Evolutionary conservation across 1,140 invertebrate genomes (phyloP), one percentile per base, ranked within the genome.

Genomic region (Brachionus paranguensis): DNA sequence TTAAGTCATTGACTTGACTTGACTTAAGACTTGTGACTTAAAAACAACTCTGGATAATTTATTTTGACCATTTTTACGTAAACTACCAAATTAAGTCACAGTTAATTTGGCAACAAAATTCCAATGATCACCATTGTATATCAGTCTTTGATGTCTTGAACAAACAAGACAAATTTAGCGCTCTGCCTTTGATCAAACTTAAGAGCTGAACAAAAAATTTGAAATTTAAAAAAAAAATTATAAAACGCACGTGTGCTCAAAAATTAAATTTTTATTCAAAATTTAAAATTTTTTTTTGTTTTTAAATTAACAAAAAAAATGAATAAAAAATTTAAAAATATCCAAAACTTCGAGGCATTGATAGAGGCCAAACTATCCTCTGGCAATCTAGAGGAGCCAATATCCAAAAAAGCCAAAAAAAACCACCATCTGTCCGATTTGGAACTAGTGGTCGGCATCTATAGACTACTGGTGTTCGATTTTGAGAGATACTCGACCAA

Each of bases 321-420:
- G 53, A 20, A 27, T 60, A 60, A 60, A 45, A 74, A 74, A 43
- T 17, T 45, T 11, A 74, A 74, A 8, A 41, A 45, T 50, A 37
- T 76, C 24, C 47, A n/a, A 50, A 5, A 76, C 53, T 76, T 50
- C 14, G 72, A 76, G 27, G 43, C 17, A 76, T 53, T 76, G 43
- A 47, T 47, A 24, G 72, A 76, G 3, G 47, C 20, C 4, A 37
- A 1, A 37, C 33, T 37, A 6, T 37, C 33, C 33, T 37, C 33
- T 37, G 43, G 43, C 41, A 50, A 50, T 47, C 5, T 24, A 24
- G 37, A 45, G 6, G 43, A 50, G 27, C 72, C 72, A 24, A 76
- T 33, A 12, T 53, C 43, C 11, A 76, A 76, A 76, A 76, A 76
- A 76, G 17, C 27, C 20, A 76, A 76, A 76, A 76, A 76, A 50